Percentiles rank a stretch among this genome's conserved stretches.
Evolutionary conservation across 2,113 vertebrate species (phyloP).

Genomic region (Apus apus): DNA sequence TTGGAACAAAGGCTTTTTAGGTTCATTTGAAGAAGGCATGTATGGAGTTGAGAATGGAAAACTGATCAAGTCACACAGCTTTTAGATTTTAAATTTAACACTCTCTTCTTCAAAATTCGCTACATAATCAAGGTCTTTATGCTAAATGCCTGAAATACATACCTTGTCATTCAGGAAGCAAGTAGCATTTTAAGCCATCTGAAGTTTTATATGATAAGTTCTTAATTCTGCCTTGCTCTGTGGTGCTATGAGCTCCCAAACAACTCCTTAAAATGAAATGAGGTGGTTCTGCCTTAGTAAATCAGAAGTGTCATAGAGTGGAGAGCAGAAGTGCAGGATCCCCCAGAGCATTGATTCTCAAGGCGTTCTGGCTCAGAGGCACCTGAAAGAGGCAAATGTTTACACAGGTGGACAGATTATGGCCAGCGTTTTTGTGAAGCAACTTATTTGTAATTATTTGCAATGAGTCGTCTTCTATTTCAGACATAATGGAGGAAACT

Average conservation of each 20-base stretch:
- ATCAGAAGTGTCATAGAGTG: background rate
- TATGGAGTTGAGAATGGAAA: background rate
- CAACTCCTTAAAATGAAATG: background rate
- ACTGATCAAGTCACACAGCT: background rate
- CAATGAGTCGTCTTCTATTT: background rate
- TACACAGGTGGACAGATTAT: rapidly evolving
- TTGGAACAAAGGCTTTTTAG: background rate
- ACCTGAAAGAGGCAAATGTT: background rate
- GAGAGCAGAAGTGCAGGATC: background rate
- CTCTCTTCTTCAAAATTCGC: background rate
- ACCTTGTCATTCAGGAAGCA: background rate
- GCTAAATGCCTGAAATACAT: background rate
- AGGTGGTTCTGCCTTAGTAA: background rate
- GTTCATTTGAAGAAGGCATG: background rate
- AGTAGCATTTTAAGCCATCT: background rate
- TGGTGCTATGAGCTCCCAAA: background rate
- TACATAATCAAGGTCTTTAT: background rate
- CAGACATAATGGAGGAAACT: background rate
- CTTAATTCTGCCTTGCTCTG: background rate
- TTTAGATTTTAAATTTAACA: background rate
- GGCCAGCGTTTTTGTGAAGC: background rate
- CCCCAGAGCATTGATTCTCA: background rate
- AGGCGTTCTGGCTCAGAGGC: background rate
- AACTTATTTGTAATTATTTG: background rate
- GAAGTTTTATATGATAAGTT: background rate